Conservation (phyloP, 2,888 invertebrate genomes). For the Caprella mutica region DNA sequence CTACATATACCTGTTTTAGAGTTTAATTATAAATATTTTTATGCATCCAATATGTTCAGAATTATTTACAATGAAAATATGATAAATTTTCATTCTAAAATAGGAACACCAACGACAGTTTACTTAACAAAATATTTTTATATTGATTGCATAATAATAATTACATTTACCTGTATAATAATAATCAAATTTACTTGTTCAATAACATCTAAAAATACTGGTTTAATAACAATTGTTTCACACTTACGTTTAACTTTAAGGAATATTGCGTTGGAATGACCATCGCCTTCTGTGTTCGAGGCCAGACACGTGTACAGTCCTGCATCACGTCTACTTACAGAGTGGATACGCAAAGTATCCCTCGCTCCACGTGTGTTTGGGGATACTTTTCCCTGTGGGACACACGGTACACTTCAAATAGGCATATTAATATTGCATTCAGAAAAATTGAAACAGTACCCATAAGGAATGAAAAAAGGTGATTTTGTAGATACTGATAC, state of each 20-base stretch:
- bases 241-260: constrained; percentile 26
- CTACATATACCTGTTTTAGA: constrained; percentile 10
- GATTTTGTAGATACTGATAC: no score
- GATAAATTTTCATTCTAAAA: no score
- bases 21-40: constrained; percentile 14
- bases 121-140: no score
- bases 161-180: not conserved
- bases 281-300: constrained; percentile 28
- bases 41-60: not conserved
- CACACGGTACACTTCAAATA: no score
- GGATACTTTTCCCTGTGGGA: constrained; percentile 6
- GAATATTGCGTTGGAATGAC: constrained; percentile 27
- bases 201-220: not conserved
- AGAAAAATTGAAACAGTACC: no score
- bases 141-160: not conserved
- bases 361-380: constrained; percentile 2
- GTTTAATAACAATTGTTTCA: not conserved
- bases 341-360: constrained; percentile 16
- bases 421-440: no score
- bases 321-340: constrained; percentile 16
- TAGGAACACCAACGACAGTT: no score
- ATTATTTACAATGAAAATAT: no score
- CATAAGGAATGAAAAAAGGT: no score
- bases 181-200: not conserved
- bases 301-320: constrained; percentile 31